phyloP scores from a whole-genome alignment of 2,797 vertebrate species.

The Phoxinus dragarum region DNA sequence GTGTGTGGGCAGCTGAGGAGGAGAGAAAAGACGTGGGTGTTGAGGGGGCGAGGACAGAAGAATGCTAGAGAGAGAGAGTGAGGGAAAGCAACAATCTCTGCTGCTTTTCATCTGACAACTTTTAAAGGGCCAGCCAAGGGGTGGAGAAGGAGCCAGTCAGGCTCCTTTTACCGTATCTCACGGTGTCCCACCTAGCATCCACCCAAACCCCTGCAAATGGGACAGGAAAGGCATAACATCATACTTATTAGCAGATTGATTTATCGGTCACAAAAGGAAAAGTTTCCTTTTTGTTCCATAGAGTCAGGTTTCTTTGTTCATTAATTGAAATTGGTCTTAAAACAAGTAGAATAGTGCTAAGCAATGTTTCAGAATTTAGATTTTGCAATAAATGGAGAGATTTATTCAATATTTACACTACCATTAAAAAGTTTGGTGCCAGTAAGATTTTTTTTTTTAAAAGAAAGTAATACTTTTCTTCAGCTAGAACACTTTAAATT shows the following conservation, averaged over 20 bases:
- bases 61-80: conserved; percentile 63
- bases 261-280: conserved; percentile 44
- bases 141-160: conserved; percentile 63
- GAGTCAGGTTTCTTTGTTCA: neutral
- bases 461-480: neutral
- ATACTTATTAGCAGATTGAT: conserved; percentile 40
- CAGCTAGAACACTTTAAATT: neutral
- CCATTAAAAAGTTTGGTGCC: too few relatives aligned
- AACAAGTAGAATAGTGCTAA: neutral
- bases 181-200: conserved; percentile 58
- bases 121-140: conserved; percentile 72
- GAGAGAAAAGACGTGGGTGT: conserved; percentile 61
- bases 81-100: conserved; percentile 68
- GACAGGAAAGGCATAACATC: conserved; percentile 54
- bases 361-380: neutral
- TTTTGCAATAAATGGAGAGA: neutral
- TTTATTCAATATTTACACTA: neutral
- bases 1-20: conserved; percentile 70
- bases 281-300: conserved; percentile 35
- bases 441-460: neutral
- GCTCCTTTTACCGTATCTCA: conserved; percentile 61
- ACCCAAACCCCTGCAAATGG: conserved; percentile 50
- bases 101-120: conserved; percentile 80
- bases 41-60: conserved; percentile 60
- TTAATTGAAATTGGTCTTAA: neutral